Evolutionary conservation across 2,113 vertebrate species (phyloP).

Genomic region (Acanthochromis polyacanthus): DNA sequence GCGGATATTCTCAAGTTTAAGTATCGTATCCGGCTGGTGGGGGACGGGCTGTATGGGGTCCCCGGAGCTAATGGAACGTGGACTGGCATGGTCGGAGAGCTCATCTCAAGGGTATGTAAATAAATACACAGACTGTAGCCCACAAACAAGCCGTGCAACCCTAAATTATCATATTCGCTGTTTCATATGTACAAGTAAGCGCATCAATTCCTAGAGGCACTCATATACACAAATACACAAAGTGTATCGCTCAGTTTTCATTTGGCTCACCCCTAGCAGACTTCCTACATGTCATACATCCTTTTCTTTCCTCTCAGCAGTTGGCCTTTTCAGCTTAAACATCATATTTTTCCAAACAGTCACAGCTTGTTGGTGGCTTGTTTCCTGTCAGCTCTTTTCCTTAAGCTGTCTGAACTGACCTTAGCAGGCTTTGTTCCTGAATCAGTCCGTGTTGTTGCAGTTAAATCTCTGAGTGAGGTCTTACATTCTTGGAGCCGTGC

Average conservation of each 20-base stretch:
- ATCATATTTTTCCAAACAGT: slow-evolving; percentile 50
- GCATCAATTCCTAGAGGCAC: background rate
- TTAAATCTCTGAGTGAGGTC: slow-evolving; percentile 54
- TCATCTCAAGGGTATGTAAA: slow-evolving; percentile 91
- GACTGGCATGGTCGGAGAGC: slow-evolving; percentile 98
- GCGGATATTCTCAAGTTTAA: slow-evolving; percentile 96
- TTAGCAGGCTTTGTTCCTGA: slow-evolving; percentile 49
- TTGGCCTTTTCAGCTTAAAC: slow-evolving; percentile 50
- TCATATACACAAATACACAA: slow-evolving; percentile 5
- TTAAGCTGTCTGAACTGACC: slow-evolving; percentile 55
- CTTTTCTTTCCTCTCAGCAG: slow-evolving; percentile 25
- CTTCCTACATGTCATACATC: slow-evolving; percentile 38
- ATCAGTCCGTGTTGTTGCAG: slow-evolving; percentile 25
- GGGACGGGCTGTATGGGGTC: slow-evolving; percentile 92
- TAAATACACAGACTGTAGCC: background rate
- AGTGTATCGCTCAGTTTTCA: slow-evolving; percentile 8
- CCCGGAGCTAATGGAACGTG: slow-evolving; percentile 94
- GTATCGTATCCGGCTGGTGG: slow-evolving; percentile 95
- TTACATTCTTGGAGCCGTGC: slow-evolving; percentile 20
- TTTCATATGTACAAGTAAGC: background rate
- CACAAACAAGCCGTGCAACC: background rate
- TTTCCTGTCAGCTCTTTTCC: slow-evolving; percentile 55
- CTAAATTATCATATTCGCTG: slow-evolving; percentile 1
- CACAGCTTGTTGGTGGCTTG: slow-evolving; percentile 52
- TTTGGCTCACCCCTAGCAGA: slow-evolving; percentile 12